phyloP scores from a whole-genome alignment of 2,113 vertebrate genomes.

The Shinisaurus crocodilurus region DNA sequence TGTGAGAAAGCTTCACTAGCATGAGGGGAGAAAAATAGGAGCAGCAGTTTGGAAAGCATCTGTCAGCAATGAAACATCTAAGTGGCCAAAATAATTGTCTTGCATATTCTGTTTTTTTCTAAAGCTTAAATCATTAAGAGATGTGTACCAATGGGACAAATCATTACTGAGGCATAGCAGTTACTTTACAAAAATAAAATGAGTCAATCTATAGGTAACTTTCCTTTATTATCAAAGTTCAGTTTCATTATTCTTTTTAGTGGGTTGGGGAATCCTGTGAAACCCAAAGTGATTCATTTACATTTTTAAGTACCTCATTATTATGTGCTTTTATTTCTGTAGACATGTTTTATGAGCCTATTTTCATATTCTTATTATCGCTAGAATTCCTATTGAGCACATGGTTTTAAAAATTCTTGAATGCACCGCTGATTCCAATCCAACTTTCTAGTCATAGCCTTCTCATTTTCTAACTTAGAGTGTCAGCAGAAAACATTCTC shows the following conservation, averaged over 20 bases:
- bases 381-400: neutral
- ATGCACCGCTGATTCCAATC: conserved; percentile 1
- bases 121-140: conserved; percentile 16
- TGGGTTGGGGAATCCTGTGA: neutral
- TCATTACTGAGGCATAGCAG: neutral
- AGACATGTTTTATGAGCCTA: neutral
- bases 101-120: neutral
- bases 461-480: conserved; percentile 5
- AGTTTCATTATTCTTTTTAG: conserved; percentile 28
- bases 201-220: conserved; percentile 34
- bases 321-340: neutral
- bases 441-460: conserved; percentile 18
- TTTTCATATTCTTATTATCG: conserved; percentile 8
- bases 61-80: neutral
- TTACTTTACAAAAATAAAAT: conserved; percentile 32
- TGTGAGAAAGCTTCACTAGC: neutral
- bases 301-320: neutral
- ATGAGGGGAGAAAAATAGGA: neutral
- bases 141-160: conserved; percentile 12
- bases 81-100: neutral
- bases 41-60: conserved; percentile 3
- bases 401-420: neutral
- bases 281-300: conserved; percentile 30
- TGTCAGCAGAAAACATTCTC: conserved; percentile 24
- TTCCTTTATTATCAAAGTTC: conserved; percentile 45